Percentiles rank a stretch among this genome's conserved stretches.
Conservation (phyloP, 2,797 vertebrate species). For the Borostomias antarcticus region DNA sequence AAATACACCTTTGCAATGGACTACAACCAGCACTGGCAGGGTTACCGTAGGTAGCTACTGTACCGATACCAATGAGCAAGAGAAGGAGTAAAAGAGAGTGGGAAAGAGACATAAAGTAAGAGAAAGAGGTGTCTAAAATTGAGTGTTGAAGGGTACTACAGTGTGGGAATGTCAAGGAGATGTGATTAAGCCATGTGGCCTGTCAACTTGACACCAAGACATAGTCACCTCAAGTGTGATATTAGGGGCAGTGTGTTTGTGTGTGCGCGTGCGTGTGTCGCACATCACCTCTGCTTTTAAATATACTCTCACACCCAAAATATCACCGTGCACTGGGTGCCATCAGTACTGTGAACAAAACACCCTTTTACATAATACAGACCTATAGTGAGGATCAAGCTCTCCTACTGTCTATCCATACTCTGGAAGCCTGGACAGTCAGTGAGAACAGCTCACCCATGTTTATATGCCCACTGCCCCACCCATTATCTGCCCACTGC, state of each 20-base stretch:
- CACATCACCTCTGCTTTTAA: conserved; percentile 41
- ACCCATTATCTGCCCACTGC: too few species aligned
- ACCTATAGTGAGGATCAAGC: too few species aligned
- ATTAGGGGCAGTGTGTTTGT: background rate
- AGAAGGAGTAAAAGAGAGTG: background rate
- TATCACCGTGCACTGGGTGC: too few species aligned
- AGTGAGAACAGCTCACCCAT: conserved; percentile 17
- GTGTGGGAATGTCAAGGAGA: conserved; percentile 1
- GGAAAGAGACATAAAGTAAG: background rate
- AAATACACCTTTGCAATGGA: conserved; percentile 1
- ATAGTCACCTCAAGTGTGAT: conserved; percentile 11
- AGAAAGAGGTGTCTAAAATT: background rate
- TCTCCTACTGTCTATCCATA: too few species aligned
- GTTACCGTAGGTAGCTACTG: background rate
- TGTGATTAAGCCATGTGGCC: background rate
- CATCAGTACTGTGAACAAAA: conserved; percentile 2
- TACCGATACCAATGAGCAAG: background rate
- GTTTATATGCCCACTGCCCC: too few species aligned
- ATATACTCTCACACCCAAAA: conserved; percentile 38
- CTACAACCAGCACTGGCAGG: background rate
- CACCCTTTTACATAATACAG: too few species aligned
- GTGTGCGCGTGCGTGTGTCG: conserved; percentile 8
- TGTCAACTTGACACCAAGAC: background rate
- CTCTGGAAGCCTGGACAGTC: too few species aligned
- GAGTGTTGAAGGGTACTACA: background rate